Evolutionary conservation across 2,888 invertebrate genomes (phyloP).

Genomic region (Ichneumoninae sp.): DNA sequence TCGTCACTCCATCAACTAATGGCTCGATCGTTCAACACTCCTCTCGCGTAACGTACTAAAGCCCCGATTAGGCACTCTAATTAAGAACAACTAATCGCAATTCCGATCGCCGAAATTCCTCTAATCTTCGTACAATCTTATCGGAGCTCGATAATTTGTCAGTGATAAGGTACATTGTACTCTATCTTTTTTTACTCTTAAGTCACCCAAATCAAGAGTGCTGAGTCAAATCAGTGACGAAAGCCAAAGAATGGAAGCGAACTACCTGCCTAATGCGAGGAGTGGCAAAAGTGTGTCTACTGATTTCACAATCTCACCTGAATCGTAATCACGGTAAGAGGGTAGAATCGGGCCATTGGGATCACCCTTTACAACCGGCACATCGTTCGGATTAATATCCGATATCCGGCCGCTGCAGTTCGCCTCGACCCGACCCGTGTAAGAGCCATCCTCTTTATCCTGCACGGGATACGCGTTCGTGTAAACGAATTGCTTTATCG

Average conservation of each 20-base stretch:
- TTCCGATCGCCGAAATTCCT: not conserved
- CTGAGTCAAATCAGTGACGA: too few species aligned
- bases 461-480: constrained; percentile 70
- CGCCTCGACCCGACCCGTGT: not conserved
- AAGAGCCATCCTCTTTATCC: constrained; percentile 54
- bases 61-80: not conserved
- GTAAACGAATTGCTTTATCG: constrained; percentile 90
- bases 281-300: constrained; percentile 31
- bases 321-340: constrained; percentile 49
- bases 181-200: not conserved
- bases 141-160: not conserved
- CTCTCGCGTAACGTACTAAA: not conserved
- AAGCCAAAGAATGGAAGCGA: too few species aligned
- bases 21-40: not conserved
- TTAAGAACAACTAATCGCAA: not conserved
- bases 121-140: not conserved
- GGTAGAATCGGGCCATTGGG: constrained; percentile 44
- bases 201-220: too few species aligned
- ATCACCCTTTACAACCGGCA: constrained; percentile 29
- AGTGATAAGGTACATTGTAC: not conserved
- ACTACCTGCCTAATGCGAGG: not conserved
- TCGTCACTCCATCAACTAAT: not conserved
- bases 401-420: constrained; percentile 47
- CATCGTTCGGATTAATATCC: constrained; percentile 48
- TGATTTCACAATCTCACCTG: not conserved